Evolutionary conservation across 2,797 vertebrate genomes (phyloP), one percentile per base, ranked within the genome.

Genomic region (Mus minutoides): DNA sequence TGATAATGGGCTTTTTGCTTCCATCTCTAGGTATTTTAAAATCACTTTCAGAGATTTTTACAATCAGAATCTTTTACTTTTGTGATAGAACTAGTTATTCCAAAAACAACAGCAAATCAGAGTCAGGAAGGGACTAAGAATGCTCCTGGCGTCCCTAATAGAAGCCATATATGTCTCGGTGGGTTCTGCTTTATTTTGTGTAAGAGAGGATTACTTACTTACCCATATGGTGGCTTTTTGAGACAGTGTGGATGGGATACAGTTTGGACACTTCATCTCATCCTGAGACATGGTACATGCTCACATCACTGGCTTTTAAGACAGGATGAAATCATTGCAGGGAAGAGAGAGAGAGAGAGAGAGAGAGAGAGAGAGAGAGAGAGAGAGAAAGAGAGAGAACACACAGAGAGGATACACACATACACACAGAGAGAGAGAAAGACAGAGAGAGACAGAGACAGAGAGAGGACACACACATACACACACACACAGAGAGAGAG

Each of bases 31-130:
- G 46, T 80, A 87, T 75, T 90, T 96, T 78, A 12, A 69, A 97
- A 88, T 94, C 76, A 90, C 54, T 95, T 77, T 49, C 56, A 86
- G 82, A 95, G 62, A 94, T 83, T 73, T 95, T 79, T 46, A 91
- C 43, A 92, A 82, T 78, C 60, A 86, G 73, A 96, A 84, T 60
- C 9, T 60, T 64, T 94, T 95, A 31, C 56, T 96, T 94, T 90
- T 82, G n/a, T 91, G 79, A 90, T 6, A 84, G 40, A 95, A 94
- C 88, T 46, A 91, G 43, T 93, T 91, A 91, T 80, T 92, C 60
- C 58, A 88, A 87, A 69, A 92, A 88, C 31, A 77, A 95, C 84
- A 92, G 62, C 56, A 80, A 95, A 80, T 77, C 78, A n/a, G 31
- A 76, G 21, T 67, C 37, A 67, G n/a, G 13, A 54, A 43, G 64